These are phyloP conservation scores for Hylaeus volcanicus DNA, from an alignment of 1,140 invertebrate genomes.

Conservation along the genomic window DNA sequence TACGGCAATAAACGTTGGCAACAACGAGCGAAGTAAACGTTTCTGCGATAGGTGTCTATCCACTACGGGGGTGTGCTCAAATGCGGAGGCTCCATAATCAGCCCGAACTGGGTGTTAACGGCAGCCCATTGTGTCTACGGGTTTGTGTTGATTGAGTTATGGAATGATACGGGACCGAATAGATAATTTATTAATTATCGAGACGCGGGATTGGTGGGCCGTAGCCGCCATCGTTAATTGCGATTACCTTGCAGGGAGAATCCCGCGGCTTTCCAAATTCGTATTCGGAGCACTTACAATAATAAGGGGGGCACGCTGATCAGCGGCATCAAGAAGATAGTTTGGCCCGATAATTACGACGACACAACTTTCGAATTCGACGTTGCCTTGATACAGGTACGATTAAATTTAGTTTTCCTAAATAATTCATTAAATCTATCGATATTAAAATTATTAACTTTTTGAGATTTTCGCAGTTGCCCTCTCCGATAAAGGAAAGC, in stretches of 20 bases:
- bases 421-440: too few relatives aligned
- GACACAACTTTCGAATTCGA: conserved; percentile 78
- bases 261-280: conserved; percentile 10
- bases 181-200: conserved; percentile 15
- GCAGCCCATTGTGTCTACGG: conserved; percentile 58
- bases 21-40: not conserved
- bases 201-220: not conserved
- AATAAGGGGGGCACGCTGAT: conserved; percentile 37
- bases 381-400: conserved; percentile 77
- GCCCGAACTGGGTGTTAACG: conserved; percentile 52
- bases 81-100: conserved; percentile 62
- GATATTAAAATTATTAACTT: too few relatives aligned
- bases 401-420: not conserved
- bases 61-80: conserved; percentile 2
- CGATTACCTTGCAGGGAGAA: not conserved
- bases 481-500: conserved; percentile 45
- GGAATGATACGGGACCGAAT: not conserved
- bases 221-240: not conserved
- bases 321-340: conserved; percentile 31
- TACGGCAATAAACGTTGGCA: not conserved
- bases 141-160: conserved; percentile 29
- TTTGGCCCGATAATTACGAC: conserved; percentile 73
- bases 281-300: conserved; percentile 36
- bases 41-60: conserved; percentile 50
- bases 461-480: conserved; percentile 52